These are phyloP conservation scores for Blastomussa wellsi DNA, from an alignment of 92 coral and sea anemone species.

Conservation along the genomic window DNA sequence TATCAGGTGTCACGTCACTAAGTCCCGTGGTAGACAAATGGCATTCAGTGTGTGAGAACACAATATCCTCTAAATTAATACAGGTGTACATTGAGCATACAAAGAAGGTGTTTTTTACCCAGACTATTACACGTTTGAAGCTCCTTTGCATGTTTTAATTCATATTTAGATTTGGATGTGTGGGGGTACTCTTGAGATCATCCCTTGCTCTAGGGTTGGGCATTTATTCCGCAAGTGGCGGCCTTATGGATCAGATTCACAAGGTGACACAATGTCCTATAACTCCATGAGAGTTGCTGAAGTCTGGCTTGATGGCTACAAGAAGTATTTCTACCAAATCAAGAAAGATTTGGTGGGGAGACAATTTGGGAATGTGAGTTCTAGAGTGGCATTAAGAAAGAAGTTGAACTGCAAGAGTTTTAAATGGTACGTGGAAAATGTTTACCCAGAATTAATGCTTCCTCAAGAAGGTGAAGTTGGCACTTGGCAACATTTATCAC, in stretches of 20 bases:
- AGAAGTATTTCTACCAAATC: slow-evolving; percentile 79
- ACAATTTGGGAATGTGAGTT: slow-evolving; percentile 77
- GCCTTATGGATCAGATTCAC: slow-evolving; percentile 83
- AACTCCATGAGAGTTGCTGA: slow-evolving; percentile 98
- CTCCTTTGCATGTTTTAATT: neutral
- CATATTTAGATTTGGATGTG: slow-evolving; percentile 92
- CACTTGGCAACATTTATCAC: slow-evolving; percentile 46
- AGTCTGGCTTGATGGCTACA: slow-evolving; percentile 96
- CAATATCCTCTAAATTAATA: too few relatives aligned
- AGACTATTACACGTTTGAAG: neutral
- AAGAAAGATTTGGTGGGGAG: slow-evolving; percentile 65
- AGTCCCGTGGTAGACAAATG: too few relatives aligned
- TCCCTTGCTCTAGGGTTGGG: slow-evolving; percentile 95
- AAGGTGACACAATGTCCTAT: slow-evolving; percentile 85
- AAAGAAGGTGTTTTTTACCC: neutral
- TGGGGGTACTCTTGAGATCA: slow-evolving; percentile 88
- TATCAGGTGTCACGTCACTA: too few relatives aligned
- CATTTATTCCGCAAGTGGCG: slow-evolving; percentile 89
- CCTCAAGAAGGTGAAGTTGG: slow-evolving; percentile 61
- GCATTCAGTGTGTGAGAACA: too few relatives aligned
- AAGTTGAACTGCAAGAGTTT: slow-evolving; percentile 79
- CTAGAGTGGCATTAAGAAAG: slow-evolving; percentile 74
- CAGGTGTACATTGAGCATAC: neutral
- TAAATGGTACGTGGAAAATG: slow-evolving; percentile 84
- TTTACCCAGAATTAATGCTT: slow-evolving; percentile 83